Evolutionary conservation across 2,113 vertebrate species (phyloP).

Genomic region (Anser cygnoides): DNA sequence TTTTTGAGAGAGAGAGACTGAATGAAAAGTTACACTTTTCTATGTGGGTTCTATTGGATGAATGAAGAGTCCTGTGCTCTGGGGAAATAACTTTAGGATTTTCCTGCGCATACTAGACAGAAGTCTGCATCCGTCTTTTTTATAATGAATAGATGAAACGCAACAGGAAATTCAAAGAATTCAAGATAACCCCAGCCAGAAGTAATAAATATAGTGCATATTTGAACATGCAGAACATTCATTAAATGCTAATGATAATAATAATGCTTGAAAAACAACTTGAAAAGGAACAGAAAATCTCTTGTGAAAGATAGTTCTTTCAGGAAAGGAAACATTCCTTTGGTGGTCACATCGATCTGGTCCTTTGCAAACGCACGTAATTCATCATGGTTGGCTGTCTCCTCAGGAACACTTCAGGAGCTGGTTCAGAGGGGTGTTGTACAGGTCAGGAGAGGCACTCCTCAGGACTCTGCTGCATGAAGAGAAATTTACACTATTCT

Average conservation of each 20-base stretch:
- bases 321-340: slow-evolving; percentile 44
- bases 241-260: slow-evolving; percentile 7
- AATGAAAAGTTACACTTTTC: not conserved
- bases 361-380: not conserved
- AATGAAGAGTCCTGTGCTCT: slow-evolving; percentile 4
- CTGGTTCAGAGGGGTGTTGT: not conserved
- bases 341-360: slow-evolving; percentile 1
- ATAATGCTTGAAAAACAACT: slow-evolving; percentile 16
- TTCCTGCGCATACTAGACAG: not conserved
- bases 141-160: not conserved
- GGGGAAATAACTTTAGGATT: slow-evolving; percentile 7
- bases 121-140: not conserved
- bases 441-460: not conserved
- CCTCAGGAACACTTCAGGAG: not conserved
- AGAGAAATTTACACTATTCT: not conserved
- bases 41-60: not conserved
- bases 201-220: not conserved
- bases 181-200: not conserved
- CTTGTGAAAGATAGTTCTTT: slow-evolving; percentile 13
- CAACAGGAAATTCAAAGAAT: slow-evolving; percentile 22
- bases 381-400: not conserved
- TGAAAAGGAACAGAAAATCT: slow-evolving; percentile 35
- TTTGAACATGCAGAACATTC: not conserved
- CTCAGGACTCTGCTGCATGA: not conserved
- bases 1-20: not conserved